Percentiles rank a stretch among this genome's conserved stretches.
Conservation (phyloP, 2,888 invertebrate genomes). For the Mesorhabditis spiculigera region DNA sequence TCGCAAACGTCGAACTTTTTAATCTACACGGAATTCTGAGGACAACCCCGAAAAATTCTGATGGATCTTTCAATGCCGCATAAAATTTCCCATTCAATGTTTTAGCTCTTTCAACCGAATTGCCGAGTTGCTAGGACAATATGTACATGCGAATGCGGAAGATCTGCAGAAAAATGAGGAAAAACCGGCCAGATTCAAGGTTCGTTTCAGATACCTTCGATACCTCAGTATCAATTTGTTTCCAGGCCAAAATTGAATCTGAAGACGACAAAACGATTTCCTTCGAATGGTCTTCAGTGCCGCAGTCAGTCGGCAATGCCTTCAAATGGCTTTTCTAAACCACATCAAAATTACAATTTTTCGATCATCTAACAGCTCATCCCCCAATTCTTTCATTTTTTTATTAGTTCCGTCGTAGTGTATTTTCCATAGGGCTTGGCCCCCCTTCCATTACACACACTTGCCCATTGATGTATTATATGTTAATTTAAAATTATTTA, state of each 20-base stretch:
- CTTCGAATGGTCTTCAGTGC: slow-evolving; percentile 49
- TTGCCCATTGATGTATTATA: too few relatives aligned
- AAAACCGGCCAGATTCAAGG: slow-evolving; percentile 15
- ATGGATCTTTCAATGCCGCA: too few relatives aligned
- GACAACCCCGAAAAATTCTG: too few relatives aligned
- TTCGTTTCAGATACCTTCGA: slow-evolving; percentile 9
- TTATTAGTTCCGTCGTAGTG: too few relatives aligned
- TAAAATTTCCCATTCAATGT: not conserved
- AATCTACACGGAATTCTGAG: too few relatives aligned
- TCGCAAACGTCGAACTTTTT: too few relatives aligned
- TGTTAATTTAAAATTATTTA: too few relatives aligned
- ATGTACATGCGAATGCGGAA: slow-evolving; percentile 45
- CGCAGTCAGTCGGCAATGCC: slow-evolving; percentile 39
- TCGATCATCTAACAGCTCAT: too few relatives aligned
- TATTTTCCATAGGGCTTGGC: too few relatives aligned
- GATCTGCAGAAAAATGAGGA: slow-evolving; percentile 17
- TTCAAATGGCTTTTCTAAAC: slow-evolving; percentile 48
- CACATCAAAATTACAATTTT: not conserved
- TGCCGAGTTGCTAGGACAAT: slow-evolving; percentile 43
- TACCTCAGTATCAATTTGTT: slow-evolving; percentile 5
- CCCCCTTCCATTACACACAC: too few relatives aligned
- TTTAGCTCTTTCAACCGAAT: slow-evolving; percentile 43
- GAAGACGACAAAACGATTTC: slow-evolving; percentile 42
- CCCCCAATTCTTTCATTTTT: too few relatives aligned
- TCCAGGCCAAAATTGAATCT: slow-evolving; percentile 42